Evolutionary conservation across 2,797 vertebrate genomes (phyloP), one percentile per base, ranked within the genome.

Genomic region (Typhlichthys subterraneus): DNA sequence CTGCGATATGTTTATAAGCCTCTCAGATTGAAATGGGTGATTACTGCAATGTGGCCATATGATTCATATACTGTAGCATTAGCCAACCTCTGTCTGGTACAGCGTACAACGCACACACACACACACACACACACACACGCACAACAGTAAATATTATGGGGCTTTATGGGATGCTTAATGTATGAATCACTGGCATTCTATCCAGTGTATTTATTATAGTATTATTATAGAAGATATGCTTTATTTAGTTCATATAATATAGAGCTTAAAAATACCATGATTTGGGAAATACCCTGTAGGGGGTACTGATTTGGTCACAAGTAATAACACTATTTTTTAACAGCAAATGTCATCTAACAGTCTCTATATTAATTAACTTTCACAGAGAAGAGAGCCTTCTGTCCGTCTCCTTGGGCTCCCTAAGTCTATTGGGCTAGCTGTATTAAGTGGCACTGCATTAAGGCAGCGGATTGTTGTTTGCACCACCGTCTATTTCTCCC

Each of bases 361-460:
- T 83, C 72, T 67, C 61, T 15, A 48, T 83, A 80, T 77, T 77
- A 79, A 87, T 72, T 73, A 74, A 76, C 76, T 72, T 80, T 85
- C 73, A 75, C 31, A 14, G 19, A 42, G 63, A 60, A 62, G 77
- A 85, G 86, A 83, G 72, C 80, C 81, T 75, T 57, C 19, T 1
- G 61, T 72, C 69, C 42, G 65, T 69, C 72, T 76, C 69, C 73
- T 12, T 63, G 73, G 73, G 38, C 38, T 82, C 75, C 79, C 73
- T 51, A 47, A 62, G 74, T 86, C 80, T 75, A 51, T 72, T 66
- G 85, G 75, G 72, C 80, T 70, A 69, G 83, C 81, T 80, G 81
- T 78, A 87, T 91, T 91, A 90, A 89, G 78, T 85, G 80, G 72
- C 77, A 81, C 77, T 85, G 86, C 87, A 89, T 90, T 89, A 85